Conservation (phyloP, 2,888 invertebrate genomes). For the Stegophylla sp. region DNA sequence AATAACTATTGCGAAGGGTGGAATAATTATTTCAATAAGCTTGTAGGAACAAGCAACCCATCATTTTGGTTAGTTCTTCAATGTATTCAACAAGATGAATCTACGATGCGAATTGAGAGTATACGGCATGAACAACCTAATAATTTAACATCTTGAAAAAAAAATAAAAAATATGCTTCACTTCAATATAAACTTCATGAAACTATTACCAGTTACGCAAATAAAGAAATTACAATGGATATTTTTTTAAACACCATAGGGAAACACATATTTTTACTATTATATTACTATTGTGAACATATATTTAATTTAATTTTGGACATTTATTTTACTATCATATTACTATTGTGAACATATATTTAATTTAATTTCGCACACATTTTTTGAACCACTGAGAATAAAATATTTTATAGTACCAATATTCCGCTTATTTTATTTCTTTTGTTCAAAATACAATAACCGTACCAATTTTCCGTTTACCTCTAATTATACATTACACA, state of each 20-base stretch:
- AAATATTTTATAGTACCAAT: too few species aligned
- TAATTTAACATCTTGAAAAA: background rate
- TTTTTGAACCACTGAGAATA: background rate
- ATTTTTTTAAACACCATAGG: slow-evolving; percentile 8
- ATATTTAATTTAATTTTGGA: background rate
- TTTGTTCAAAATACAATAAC: too few species aligned
- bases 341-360: background rate
- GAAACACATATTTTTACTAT: background rate
- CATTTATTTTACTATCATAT: background rate
- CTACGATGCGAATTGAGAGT: slow-evolving; percentile 5
- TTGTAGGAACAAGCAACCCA: background rate
- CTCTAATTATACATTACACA: too few species aligned
- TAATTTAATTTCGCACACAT: background rate
- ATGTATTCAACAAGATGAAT: background rate
- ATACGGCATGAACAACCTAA: background rate
- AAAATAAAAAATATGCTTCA: slow-evolving; percentile 6
- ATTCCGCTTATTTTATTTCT: too few species aligned
- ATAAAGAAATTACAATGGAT: background rate
- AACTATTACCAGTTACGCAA: slow-evolving; percentile 1
- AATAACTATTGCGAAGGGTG: too few species aligned
- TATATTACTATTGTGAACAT: background rate
- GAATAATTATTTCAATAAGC: slow-evolving; percentile 6
- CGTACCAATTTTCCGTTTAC: too few species aligned
- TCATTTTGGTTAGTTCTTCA: too few species aligned
- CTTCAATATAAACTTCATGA: background rate